Percentiles rank a stretch among this genome's conserved stretches.
phyloP scores from a whole-genome alignment of 1,140 invertebrate genomes.

The Oscheius sp. region DNA sequence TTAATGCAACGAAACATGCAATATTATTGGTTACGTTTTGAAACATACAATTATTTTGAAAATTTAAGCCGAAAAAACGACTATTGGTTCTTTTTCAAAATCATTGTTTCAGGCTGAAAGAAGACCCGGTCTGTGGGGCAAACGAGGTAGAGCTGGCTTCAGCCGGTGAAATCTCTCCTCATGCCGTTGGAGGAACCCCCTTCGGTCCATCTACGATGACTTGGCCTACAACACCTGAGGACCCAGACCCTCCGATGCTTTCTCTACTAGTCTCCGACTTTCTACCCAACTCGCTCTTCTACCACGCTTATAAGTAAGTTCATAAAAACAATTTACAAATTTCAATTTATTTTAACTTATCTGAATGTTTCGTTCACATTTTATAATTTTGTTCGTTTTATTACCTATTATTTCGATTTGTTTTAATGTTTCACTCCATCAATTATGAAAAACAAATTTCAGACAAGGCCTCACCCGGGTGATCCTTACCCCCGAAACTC shows the following conservation, averaged over 20 bases:
- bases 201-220: slow-evolving; percentile 35
- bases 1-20: no score
- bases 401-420: not conserved
- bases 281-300: slow-evolving; percentile 42
- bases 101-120: slow-evolving; percentile 30
- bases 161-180: slow-evolving; percentile 41
- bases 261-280: slow-evolving; percentile 39
- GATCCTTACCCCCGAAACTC: slow-evolving; percentile 8
- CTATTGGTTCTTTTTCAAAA: not conserved
- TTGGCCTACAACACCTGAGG: slow-evolving; percentile 24
- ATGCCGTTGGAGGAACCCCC: slow-evolving; percentile 39
- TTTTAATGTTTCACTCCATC: not conserved
- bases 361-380: not conserved
- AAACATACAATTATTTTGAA: no score
- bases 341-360: no score
- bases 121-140: slow-evolving; percentile 32
- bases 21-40: no score
- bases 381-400: not conserved
- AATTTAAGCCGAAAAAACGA: no score
- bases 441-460: not conserved
- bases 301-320: slow-evolving; percentile 44
- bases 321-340: no score
- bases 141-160: slow-evolving; percentile 40
- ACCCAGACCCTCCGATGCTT: slow-evolving; percentile 21
- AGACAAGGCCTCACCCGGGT: slow-evolving; percentile 20